phyloP scores from a whole-genome alignment of 1,140 invertebrate species.

The Aethina tumida region DNA sequence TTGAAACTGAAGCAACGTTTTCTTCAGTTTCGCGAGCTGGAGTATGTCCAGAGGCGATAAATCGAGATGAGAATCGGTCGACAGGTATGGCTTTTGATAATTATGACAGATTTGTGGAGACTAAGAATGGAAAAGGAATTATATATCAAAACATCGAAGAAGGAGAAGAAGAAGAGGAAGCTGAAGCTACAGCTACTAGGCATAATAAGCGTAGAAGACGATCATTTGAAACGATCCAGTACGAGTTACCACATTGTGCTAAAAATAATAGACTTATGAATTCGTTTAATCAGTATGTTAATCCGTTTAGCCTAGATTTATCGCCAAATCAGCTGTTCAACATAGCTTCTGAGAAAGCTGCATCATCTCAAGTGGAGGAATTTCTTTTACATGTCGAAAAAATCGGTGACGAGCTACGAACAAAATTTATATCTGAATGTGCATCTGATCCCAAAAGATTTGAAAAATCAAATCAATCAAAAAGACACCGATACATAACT shows the following conservation, averaged over 20 bases:
- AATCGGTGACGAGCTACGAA: slow-evolving; percentile 11
- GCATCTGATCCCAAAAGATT: slow-evolving; percentile 7
- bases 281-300: slow-evolving; percentile 11
- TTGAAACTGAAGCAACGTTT: slow-evolving; percentile 30
- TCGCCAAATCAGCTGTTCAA: slow-evolving; percentile 15
- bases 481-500: slow-evolving; percentile 1
- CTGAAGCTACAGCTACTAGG: slow-evolving; percentile 1
- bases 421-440: slow-evolving; percentile 8
- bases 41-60: slow-evolving; percentile 24
- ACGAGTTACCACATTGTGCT: slow-evolving; percentile 6
- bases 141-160: slow-evolving; percentile 24
- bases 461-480: no score
- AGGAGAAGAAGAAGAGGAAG: not conserved
- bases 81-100: slow-evolving; percentile 38
- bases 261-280: slow-evolving; percentile 13
- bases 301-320: slow-evolving; percentile 12
- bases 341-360: slow-evolving; percentile 19
- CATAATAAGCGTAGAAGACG: slow-evolving; percentile 11
- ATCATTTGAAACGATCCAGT: slow-evolving; percentile 10
- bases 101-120: slow-evolving; percentile 38
- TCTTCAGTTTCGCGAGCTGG: slow-evolving; percentile 8
- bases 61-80: slow-evolving; percentile 8
- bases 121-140: slow-evolving; percentile 36
- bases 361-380: slow-evolving; percentile 14
- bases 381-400: slow-evolving; percentile 21